phyloP scores from a whole-genome alignment of 2,888 invertebrate genomes.

The Altica lythri region DNA sequence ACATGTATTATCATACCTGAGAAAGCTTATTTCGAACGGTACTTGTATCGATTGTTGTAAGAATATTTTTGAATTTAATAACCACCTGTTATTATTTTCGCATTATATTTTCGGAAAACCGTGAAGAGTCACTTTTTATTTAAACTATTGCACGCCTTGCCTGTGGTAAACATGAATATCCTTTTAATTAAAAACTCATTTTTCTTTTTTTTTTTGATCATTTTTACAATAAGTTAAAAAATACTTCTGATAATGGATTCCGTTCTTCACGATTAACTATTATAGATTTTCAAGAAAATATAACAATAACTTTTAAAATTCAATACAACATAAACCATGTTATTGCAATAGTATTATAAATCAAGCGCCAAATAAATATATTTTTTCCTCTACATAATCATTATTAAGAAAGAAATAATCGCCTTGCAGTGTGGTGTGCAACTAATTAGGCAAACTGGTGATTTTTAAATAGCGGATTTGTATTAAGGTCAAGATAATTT shows the following conservation, averaged over 20 bases:
- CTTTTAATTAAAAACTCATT: no score
- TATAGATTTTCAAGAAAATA: no score
- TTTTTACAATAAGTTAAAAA: no score
- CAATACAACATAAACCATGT: no score
- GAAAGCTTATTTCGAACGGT: slow-evolving; percentile 14
- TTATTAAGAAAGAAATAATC: not conserved
- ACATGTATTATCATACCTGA: slow-evolving; percentile 8
- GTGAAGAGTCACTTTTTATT: no score
- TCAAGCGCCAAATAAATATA: no score
- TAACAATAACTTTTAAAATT: no score
- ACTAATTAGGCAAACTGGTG: slow-evolving; percentile 20
- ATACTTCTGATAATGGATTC: no score
- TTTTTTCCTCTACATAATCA: not conserved
- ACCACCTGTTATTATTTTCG: slow-evolving; percentile 15
- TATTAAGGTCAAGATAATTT: slow-evolving; percentile 21
- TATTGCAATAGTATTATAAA: no score
- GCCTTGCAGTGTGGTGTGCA: not conserved
- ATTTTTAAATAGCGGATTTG: slow-evolving; percentile 26
- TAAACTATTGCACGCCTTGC: no score
- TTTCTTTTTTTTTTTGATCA: no score
- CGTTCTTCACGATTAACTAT: no score
- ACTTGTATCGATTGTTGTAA: slow-evolving; percentile 8
- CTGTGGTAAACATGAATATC: not conserved
- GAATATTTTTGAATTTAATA: slow-evolving; percentile 17
- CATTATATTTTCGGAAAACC: slow-evolving; percentile 15